Evolutionary conservation across 2,888 invertebrate genomes (phyloP).

Genomic region (Marasmarcha lunaedactyla): DNA sequence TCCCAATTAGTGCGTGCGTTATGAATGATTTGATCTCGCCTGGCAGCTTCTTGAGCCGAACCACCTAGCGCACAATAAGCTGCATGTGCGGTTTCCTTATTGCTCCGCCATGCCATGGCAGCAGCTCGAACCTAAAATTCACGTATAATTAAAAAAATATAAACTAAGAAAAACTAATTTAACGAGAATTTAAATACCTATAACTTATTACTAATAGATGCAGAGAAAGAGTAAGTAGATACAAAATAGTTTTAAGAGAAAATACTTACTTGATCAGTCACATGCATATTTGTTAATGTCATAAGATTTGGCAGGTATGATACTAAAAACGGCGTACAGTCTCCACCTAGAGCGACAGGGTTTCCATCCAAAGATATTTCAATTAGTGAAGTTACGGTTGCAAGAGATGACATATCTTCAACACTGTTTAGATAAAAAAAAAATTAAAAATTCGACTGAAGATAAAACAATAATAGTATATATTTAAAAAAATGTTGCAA

Average conservation of each 20-base stretch:
- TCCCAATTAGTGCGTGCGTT: constrained; percentile 92
- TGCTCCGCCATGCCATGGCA: constrained; percentile 83
- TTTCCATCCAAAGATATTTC: constrained; percentile 91
- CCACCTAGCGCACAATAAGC: constrained; percentile 74
- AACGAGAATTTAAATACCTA: too few relatives aligned
- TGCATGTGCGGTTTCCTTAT: constrained; percentile 79
- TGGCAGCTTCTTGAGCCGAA: constrained; percentile 68
- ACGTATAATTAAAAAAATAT: too few relatives aligned
- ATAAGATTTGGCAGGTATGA: constrained; percentile 82
- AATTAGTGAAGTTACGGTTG: constrained; percentile 79
- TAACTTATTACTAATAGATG: too few relatives aligned
- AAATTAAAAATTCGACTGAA: neutral
- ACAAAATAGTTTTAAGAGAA: too few relatives aligned
- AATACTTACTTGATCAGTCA: constrained; percentile 75
- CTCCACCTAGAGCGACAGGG: constrained; percentile 83
- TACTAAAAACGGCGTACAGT: constrained; percentile 85
- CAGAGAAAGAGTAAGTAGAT: too few relatives aligned
- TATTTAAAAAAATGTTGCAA: too few relatives aligned
- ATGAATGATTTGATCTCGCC: constrained; percentile 86
- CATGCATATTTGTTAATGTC: constrained; percentile 81
- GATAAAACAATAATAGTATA: neutral
- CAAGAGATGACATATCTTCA: constrained; percentile 87
- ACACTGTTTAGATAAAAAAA: constrained; percentile 70
- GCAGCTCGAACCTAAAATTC: constrained; percentile 72
- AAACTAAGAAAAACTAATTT: too few relatives aligned